Base-by-base conservation (phyloP, 2,113 vertebrate genomes). In the Dendropsophus ebraccatus region DNA sequence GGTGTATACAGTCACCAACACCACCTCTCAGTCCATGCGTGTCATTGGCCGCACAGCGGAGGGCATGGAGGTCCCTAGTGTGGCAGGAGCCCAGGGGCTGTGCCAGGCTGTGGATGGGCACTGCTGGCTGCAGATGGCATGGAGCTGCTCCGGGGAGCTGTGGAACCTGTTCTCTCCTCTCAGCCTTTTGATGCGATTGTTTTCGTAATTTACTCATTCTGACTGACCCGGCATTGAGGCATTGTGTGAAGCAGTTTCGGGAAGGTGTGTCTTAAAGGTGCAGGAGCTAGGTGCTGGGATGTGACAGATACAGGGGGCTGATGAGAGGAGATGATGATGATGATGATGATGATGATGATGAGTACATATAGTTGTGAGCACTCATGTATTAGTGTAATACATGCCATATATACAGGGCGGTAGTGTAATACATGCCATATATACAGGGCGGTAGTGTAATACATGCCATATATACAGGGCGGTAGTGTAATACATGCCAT, bases 231-330 rank as follows among this genome's bases (percentile, higher is more conserved):
- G 70, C n/a, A n/a, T n/a, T n/a, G 1, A 74, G 60, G 47, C 74
- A 85, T 85, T 86, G 84, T 80, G 76, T 28, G 1, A 30, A 30
- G 47, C 4, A 72, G 84, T 86, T 86, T 86, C 76, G 76, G 83
- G 76, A 80, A 86, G 84, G 84, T 80, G 84, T 86, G 84, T 79
- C 84, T 86, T 79, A 86, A 80, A 86, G 84, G 84, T 35, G 77
- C 84, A 86, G 75, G 23, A 30, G n/a, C n/a, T n/a, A n/a, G n/a
- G n/a, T n/a, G n/a, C n/a, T n/a, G n/a, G n/a, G n/a, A n/a, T n/a
- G n/a, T n/a, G n/a, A n/a, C n/a, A n/a, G n/a, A n/a, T n/a, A n/a
- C n/a, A n/a, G n/a, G n/a, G n/a, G n/a, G n/a, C n/a, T n/a, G n/a
- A n/a, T n/a, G n/a, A n/a, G n/a, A n/a, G n/a, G n/a, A n/a, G n/a